Percentiles rank a stretch among this genome's conserved stretches.
Evolutionary conservation across 1,140 invertebrate genomes (phyloP).

Genomic region (Drosophila pseudoananassae): DNA sequence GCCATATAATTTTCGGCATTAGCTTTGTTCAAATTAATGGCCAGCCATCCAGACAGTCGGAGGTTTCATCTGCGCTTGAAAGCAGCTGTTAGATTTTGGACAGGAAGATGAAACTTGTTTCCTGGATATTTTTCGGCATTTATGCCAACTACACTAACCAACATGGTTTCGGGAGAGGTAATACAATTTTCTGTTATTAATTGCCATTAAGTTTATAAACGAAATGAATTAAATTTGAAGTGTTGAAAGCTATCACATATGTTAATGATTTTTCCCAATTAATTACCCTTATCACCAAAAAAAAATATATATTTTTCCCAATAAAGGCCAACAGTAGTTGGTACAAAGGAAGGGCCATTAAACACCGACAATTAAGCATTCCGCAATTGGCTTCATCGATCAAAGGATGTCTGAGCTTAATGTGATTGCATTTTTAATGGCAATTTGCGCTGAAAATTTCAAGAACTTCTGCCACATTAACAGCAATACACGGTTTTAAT

Average conservation of each 20-base stretch:
- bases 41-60: conserved; percentile 29
- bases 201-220: background rate
- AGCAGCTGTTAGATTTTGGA: conserved; percentile 75
- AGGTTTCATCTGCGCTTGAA: conserved; percentile 42
- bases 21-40: conserved; percentile 76
- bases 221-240: background rate
- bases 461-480: conserved; percentile 50
- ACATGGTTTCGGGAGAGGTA: background rate
- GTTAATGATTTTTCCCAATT: background rate
- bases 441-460: conserved; percentile 40
- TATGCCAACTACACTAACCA: conserved; percentile 46
- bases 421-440: conserved; percentile 48
- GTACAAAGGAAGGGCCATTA: conserved; percentile 22
- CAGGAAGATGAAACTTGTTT: conserved; percentile 47
- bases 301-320: background rate
- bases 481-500: conserved; percentile 35
- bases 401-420: conserved; percentile 39
- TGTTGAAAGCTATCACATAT: background rate
- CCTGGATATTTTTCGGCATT: conserved; percentile 28
- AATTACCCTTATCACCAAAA: background rate
- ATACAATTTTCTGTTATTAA: background rate
- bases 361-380: conserved; percentile 44
- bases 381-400: conserved; percentile 51
- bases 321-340: conserved; percentile 5
- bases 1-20: conserved; percentile 76